Conservation (phyloP, 2,113 vertebrate species). For the Ceuthmochares aereus region DNA sequence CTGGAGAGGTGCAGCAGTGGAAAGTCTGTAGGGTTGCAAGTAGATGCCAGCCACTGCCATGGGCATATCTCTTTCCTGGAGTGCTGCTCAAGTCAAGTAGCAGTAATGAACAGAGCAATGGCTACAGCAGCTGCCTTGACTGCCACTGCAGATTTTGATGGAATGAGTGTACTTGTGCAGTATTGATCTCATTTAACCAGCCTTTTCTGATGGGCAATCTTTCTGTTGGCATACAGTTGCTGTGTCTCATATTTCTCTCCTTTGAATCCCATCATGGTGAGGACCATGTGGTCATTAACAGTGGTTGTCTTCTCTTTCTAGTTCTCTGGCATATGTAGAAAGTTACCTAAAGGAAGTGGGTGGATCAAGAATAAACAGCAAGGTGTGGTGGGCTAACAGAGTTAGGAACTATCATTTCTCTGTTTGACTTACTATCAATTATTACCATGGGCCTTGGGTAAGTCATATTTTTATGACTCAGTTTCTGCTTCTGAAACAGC, state of each 20-base stretch:
- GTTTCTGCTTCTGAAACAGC: constrained; percentile 42
- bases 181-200: not conserved
- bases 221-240: not conserved
- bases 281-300: not conserved
- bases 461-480: constrained; percentile 47
- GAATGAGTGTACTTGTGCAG: not conserved
- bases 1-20: not conserved
- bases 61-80: not conserved
- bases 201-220: not conserved
- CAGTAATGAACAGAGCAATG: not conserved
- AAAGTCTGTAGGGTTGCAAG: not conserved
- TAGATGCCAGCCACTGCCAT: not conserved
- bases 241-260: not conserved
- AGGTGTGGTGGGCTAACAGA: not conserved
- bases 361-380: not conserved
- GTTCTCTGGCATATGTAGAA: not conserved
- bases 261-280: not conserved
- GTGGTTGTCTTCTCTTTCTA: not conserved
- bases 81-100: not conserved
- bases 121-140: not conserved
- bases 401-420: not conserved
- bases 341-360: not conserved
- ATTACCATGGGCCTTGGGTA: constrained; percentile 7
- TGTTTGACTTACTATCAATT: constrained; percentile 32
- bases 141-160: not conserved